A percentile compares a stretch with the other conserved stretches of the same genome.
phyloP scores from a whole-genome alignment of 2,113 vertebrate species.

The Climacteris rufus region DNA sequence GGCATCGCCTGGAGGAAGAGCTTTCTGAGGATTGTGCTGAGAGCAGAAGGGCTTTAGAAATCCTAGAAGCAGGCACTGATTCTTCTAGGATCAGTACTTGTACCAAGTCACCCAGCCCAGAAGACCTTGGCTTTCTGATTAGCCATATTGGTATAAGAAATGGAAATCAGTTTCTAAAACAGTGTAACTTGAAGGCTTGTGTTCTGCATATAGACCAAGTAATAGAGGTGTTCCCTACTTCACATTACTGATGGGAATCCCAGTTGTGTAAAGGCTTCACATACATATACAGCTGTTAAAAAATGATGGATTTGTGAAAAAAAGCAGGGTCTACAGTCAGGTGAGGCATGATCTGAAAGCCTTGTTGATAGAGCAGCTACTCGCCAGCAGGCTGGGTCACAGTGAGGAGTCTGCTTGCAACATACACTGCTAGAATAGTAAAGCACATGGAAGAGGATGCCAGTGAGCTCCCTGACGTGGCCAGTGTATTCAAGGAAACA shows the following conservation, averaged over 20 bases:
- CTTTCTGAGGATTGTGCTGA: not conserved
- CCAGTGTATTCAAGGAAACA: not conserved
- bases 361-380: not conserved
- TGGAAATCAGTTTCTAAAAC: not conserved
- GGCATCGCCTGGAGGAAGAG: not conserved
- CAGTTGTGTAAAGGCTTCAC: not conserved
- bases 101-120: not conserved
- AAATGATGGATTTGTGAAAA: not conserved
- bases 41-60: not conserved
- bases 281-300: rapidly evolving
- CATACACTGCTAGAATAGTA: rapidly evolving
- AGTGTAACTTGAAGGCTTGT: not conserved
- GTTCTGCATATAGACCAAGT: not conserved
- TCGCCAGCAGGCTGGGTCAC: not conserved
- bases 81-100: not conserved
- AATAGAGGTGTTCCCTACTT: not conserved
- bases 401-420: not conserved
- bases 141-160: not conserved
- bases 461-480: not conserved
- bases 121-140: not conserved
- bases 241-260: no score
- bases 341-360: not conserved
- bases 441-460: not conserved
- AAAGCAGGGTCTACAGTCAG: not conserved
- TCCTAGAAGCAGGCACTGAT: not conserved